phyloP scores from a whole-genome alignment of 1,140 invertebrate species.

The Latrodectus geometricus region DNA sequence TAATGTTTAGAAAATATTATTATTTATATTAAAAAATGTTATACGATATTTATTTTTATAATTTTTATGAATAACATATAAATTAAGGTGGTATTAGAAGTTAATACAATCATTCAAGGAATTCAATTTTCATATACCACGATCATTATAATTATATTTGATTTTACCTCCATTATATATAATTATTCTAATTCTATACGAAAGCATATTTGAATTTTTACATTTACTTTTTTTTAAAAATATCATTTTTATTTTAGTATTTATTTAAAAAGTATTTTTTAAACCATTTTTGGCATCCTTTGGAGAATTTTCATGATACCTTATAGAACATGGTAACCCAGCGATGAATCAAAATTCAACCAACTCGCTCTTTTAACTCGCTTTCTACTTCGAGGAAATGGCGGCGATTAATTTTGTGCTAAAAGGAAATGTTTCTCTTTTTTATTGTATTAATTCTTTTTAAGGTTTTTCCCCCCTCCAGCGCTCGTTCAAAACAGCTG shows the following conservation, averaged over 20 bases:
- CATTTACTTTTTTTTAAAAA: background rate
- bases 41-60: too few species aligned
- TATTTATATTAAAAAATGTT: too few species aligned
- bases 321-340: slow-evolving; percentile 14
- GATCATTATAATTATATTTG: too few species aligned
- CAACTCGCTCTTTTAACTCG: slow-evolving; percentile 33
- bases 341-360: slow-evolving; percentile 55
- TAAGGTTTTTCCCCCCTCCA: slow-evolving; percentile 3
- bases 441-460: slow-evolving; percentile 10
- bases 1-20: too few species aligned
- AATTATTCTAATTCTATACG: too few species aligned
- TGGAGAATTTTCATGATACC: slow-evolving; percentile 8
- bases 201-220: too few species aligned
- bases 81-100: background rate
- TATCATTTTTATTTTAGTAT: background rate
- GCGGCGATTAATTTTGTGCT: slow-evolving; percentile 50
- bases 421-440: slow-evolving; percentile 48
- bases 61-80: background rate
- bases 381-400: slow-evolving; percentile 55
- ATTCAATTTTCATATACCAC: too few species aligned
- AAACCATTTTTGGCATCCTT: background rate
- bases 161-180: too few species aligned
- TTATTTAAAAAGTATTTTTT: too few species aligned
- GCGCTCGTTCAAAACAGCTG: background rate
- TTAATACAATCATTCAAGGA: too few species aligned